Evolutionary conservation across 2,888 invertebrate species (phyloP), one percentile per base, ranked within the genome.

Genomic region (Synanthedon vespiformis): DNA sequence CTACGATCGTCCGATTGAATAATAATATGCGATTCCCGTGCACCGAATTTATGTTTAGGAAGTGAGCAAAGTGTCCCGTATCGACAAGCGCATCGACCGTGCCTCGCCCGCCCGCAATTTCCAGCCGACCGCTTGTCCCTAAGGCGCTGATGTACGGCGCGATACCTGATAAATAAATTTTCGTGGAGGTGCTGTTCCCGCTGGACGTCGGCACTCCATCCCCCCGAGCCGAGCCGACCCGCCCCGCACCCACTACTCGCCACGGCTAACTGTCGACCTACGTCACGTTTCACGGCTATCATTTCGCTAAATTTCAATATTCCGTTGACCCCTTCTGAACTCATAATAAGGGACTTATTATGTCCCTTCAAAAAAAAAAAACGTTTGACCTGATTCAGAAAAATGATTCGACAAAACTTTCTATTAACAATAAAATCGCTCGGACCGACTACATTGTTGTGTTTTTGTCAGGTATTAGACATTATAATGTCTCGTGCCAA

Each of bases 1-100:
- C 85, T 79, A 77, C 78, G 86, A 86, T 86, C 80, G 80, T 75
- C 74, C 82, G 86, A 86, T 86, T 86, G 85, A 86, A 86, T 86
- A 84, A 85, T 85, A 85, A 85, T 84, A 85, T 83, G 81, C 85
- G 82, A 84, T 84, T 84, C 81, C 77, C 76, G 78, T 77, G 70
- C 77, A 84, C 86, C 86, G 77, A 85, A 86, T 86, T 86, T 85
- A 86, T 86, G 83, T 83, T 44, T 81, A 83, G 81, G 84, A 83
- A 85, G 82, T 83, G 77, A 78, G 74, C 77, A 78, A 59, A 61
- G 69, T 82, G 80, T 80, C 82, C 78, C 77, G 74, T 84, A 85
- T 84, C 85, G 73, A 70, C 63, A 62, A 58, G 68, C 67, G 67
- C 75, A 84, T 83, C 82, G 72, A 62, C 66, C 69, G 70, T 70